phyloP scores from a whole-genome alignment of 2,797 vertebrate species.

The Odontamblyopus lacepedii region DNA sequence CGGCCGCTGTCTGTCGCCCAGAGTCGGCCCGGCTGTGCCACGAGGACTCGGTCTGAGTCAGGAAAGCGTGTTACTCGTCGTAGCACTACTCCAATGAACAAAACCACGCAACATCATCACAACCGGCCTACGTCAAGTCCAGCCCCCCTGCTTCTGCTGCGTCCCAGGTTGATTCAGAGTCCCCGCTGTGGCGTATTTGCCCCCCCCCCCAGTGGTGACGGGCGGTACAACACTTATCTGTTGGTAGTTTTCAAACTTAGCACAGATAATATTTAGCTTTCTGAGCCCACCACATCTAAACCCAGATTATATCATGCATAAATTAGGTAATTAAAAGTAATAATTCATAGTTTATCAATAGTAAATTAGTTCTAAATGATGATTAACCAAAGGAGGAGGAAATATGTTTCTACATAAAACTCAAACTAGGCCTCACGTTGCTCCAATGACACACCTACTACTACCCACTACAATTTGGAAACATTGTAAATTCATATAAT shows the following conservation, averaged over 20 bases:
- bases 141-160: slow-evolving; percentile 9
- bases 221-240: neutral
- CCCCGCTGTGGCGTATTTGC: neutral
- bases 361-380: too few species aligned
- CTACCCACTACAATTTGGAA: too few species aligned
- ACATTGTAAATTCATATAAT: too few species aligned
- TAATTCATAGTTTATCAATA: too few species aligned
- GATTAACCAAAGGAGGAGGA: too few species aligned
- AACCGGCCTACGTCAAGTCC: slow-evolving; percentile 27
- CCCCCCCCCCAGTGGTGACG: slow-evolving; percentile 24
- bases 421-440: too few species aligned
- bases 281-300: neutral
- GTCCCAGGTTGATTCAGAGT: neutral
- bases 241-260: too few species aligned
- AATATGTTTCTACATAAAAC: too few species aligned
- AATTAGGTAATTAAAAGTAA: too few species aligned
- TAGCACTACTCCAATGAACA: neutral
- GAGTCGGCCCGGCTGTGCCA: slow-evolving; percentile 21
- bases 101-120: neutral
- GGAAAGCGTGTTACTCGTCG: slow-evolving; percentile 33
- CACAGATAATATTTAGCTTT: too few species aligned
- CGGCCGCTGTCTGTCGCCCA: neutral
- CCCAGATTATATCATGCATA: too few species aligned
- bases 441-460: too few species aligned
- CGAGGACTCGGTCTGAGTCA: slow-evolving; percentile 37